phyloP scores from a whole-genome alignment of 2,113 vertebrate species.

The Carettochelys insculpta region DNA sequence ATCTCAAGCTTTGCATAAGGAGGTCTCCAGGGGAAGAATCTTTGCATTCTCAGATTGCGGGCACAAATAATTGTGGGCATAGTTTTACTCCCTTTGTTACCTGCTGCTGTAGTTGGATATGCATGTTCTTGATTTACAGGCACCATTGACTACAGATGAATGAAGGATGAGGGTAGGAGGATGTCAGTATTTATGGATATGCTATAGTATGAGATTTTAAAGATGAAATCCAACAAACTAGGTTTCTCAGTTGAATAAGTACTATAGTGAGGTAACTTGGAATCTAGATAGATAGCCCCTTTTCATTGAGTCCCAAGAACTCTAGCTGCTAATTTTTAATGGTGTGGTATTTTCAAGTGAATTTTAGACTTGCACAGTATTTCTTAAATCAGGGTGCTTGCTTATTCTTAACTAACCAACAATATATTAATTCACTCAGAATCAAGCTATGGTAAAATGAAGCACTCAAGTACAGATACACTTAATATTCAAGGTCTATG shows the following conservation, averaged over 20 bases:
- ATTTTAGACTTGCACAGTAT: neutral
- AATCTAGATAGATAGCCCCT: neutral
- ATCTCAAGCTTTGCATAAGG: constrained; percentile 12
- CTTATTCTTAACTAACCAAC: neutral
- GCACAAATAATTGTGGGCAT: neutral
- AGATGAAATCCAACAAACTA: neutral
- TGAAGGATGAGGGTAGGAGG: neutral
- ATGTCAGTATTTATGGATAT: neutral
- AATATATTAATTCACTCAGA: neutral
- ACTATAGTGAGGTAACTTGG: neutral
- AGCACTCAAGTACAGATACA: neutral
- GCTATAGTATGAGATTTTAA: neutral
- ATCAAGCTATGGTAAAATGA: neutral
- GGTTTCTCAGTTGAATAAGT: neutral
- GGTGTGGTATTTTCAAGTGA: neutral
- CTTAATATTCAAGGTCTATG: neutral
- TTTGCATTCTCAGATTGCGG: neutral
- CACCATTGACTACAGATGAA: neutral
- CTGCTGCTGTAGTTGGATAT: neutral
- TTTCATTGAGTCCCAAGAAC: neutral
- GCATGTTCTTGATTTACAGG: neutral
- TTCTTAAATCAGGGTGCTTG: neutral
- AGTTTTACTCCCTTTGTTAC: neutral
- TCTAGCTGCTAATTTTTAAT: neutral
- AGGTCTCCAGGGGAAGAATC: neutral